Percentiles rank a stretch among this genome's conserved stretches.
Conservation (phyloP, 2,888 invertebrate species). For the Dryobota labecula region DNA sequence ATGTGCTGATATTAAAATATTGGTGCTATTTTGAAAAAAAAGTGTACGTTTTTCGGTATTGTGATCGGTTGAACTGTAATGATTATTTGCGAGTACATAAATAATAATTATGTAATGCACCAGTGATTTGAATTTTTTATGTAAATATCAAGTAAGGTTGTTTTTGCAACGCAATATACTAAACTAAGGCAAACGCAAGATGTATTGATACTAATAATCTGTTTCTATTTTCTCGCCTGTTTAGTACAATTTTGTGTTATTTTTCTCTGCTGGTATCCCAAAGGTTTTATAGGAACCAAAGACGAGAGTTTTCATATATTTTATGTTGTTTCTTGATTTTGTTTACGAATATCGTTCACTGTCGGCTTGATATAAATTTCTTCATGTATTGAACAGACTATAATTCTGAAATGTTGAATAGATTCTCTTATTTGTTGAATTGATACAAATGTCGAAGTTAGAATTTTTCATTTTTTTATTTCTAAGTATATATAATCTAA, state of each 20-base stretch:
- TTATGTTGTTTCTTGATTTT: slow-evolving; percentile 70
- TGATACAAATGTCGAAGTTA: slow-evolving; percentile 48
- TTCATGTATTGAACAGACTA: slow-evolving; percentile 67
- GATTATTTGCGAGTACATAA: slow-evolving; percentile 66
- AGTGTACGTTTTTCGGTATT: slow-evolving; percentile 77
- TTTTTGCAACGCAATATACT: slow-evolving; percentile 75
- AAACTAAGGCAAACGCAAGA: slow-evolving; percentile 66
- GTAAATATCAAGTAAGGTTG: slow-evolving; percentile 70
- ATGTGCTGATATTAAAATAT: slow-evolving; percentile 86
- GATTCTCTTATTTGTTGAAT: slow-evolving; percentile 55
- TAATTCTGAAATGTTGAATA: slow-evolving; percentile 67
- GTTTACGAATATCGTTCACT: slow-evolving; percentile 74
- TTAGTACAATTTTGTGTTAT: slow-evolving; percentile 81
- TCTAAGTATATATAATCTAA: background rate
- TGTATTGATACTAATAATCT: slow-evolving; percentile 58
- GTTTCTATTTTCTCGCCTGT: slow-evolving; percentile 74
- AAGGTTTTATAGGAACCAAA: slow-evolving; percentile 83
- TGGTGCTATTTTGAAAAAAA: slow-evolving; percentile 87
- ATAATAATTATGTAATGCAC: slow-evolving; percentile 74
- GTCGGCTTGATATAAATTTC: slow-evolving; percentile 70
- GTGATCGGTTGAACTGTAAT: slow-evolving; percentile 70
- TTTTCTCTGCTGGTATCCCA: slow-evolving; percentile 73
- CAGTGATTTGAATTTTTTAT: slow-evolving; percentile 82
- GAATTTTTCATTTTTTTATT: background rate
- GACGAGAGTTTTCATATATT: slow-evolving; percentile 76